Evolutionary conservation across 1,140 invertebrate genomes (phyloP).

Genomic region (Nasonia giraulti): DNA sequence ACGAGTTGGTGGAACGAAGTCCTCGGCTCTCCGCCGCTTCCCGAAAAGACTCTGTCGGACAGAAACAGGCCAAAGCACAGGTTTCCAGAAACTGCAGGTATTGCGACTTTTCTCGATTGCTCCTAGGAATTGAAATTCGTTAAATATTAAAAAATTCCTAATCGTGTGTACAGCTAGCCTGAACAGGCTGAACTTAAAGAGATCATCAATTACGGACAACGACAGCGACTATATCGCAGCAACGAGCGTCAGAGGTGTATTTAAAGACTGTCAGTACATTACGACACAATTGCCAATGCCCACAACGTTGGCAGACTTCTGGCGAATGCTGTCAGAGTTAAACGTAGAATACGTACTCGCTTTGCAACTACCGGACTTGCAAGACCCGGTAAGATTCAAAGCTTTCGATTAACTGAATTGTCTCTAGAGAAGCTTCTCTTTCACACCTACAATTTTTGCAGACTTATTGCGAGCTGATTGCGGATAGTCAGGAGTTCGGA

Average conservation of each 20-base stretch:
- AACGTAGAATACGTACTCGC: slow-evolving; percentile 79
- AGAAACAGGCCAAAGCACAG: slow-evolving; percentile 58
- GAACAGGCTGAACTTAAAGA: slow-evolving; percentile 57
- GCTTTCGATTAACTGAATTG: not conserved
- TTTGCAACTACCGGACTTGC: slow-evolving; percentile 66
- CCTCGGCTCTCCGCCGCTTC: slow-evolving; percentile 41
- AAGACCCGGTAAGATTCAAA: slow-evolving; percentile 55
- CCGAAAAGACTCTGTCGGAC: slow-evolving; percentile 50
- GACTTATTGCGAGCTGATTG: slow-evolving; percentile 37
- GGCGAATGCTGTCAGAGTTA: slow-evolving; percentile 89
- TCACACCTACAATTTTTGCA: not conserved
- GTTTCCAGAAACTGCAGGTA: slow-evolving; percentile 56
- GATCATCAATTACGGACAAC: slow-evolving; percentile 58
- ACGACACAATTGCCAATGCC: slow-evolving; percentile 92
- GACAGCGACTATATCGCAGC: slow-evolving; percentile 63
- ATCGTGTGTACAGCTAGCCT: slow-evolving; percentile 26
- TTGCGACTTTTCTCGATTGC: not conserved
- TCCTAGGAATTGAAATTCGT: not conserved
- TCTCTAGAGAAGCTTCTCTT: not conserved
- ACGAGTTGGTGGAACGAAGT: slow-evolving; percentile 60
- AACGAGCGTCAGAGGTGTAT: slow-evolving; percentile 57
- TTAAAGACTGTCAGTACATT: slow-evolving; percentile 84
- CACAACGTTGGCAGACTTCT: slow-evolving; percentile 92
- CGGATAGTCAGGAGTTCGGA: slow-evolving; percentile 30
- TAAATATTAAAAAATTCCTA: too few relatives aligned